Evolutionary conservation across 2,113 vertebrate genomes (phyloP).

Genomic region (Kryptolebias marmoratus): DNA sequence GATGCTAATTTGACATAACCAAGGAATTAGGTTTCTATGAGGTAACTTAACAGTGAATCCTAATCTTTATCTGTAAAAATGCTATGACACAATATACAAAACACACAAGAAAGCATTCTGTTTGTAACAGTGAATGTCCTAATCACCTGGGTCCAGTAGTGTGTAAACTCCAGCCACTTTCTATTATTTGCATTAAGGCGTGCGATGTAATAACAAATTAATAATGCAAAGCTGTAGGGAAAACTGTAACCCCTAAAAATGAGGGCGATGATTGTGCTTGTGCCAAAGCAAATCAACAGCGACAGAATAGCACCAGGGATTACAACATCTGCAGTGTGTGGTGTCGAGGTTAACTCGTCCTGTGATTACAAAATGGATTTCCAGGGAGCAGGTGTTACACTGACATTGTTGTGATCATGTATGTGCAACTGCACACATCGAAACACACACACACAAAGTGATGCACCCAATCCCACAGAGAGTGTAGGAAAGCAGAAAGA

Average conservation of each 20-base stretch:
- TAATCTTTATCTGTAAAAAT: constrained; percentile 11
- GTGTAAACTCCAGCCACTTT: constrained; percentile 43
- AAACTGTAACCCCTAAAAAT: constrained; percentile 74
- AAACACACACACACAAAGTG: neutral
- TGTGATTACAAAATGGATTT: constrained; percentile 76
- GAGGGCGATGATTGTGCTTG: constrained; percentile 68
- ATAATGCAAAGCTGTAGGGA: constrained; percentile 75
- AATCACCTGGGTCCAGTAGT: constrained; percentile 54
- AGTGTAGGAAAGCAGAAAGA: constrained; percentile 39
- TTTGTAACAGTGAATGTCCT: constrained; percentile 27
- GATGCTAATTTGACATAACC: too few species aligned
- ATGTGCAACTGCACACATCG: constrained; percentile 51
- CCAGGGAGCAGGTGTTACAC: constrained; percentile 77
- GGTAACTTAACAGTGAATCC: neutral
- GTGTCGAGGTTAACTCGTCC: constrained; percentile 79
- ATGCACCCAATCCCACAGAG: constrained; percentile 45
- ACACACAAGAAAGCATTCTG: constrained; percentile 5
- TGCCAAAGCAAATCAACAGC: constrained; percentile 69
- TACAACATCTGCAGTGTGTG: constrained; percentile 77
- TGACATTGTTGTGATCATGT: constrained; percentile 64
- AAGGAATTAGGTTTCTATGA: neutral
- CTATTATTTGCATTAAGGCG: constrained; percentile 55
- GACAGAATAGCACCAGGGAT: constrained; percentile 73
- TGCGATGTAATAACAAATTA: constrained; percentile 71
- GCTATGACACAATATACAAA: constrained; percentile 19